phyloP scores from a whole-genome alignment of 64 coral and sea anemone species.

The Anthopleura sola region DNA sequence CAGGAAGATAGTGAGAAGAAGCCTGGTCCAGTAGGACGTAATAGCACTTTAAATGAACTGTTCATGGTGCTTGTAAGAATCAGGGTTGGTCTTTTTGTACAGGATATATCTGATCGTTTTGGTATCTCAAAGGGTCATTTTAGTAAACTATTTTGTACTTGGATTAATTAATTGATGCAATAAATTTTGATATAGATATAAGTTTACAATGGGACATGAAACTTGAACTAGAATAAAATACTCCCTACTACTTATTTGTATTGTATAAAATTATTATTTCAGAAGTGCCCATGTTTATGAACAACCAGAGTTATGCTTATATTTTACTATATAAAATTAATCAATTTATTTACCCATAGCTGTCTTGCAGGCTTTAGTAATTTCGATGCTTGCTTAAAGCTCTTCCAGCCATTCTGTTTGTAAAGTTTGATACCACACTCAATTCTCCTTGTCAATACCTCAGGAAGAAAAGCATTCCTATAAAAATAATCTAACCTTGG shows the following conservation, averaged over 20 bases:
- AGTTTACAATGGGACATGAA: too few species aligned
- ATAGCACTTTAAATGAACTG: slow-evolving; percentile 24
- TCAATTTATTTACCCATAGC: neutral
- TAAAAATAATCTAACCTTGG: slow-evolving; percentile 37
- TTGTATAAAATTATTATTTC: too few species aligned
- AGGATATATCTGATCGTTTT: slow-evolving; percentile 33
- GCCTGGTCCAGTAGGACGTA: slow-evolving; percentile 23
- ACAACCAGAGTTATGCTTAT: too few species aligned
- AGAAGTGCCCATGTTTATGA: too few species aligned
- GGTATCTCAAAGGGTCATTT: slow-evolving; percentile 23
- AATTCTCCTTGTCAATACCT: slow-evolving; percentile 53
- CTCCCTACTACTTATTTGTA: too few species aligned
- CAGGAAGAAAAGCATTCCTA: slow-evolving; percentile 60
- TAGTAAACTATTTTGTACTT: slow-evolving; percentile 45
- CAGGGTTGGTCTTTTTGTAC: slow-evolving; percentile 28
- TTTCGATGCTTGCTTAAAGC: slow-evolving; percentile 5
- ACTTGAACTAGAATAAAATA: too few species aligned
- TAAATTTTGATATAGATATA: too few species aligned
- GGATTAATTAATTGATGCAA: slow-evolving; percentile 31
- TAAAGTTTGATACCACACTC: slow-evolving; percentile 29
- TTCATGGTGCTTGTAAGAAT: slow-evolving; percentile 38
- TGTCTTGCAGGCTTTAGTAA: slow-evolving; percentile 27
- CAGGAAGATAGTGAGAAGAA: slow-evolving; percentile 33
- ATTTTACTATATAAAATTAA: too few species aligned
- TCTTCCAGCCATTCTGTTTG: slow-evolving; percentile 2